Conservation (phyloP, 2,113 vertebrate species). For the Eolophus roseicapilla region DNA sequence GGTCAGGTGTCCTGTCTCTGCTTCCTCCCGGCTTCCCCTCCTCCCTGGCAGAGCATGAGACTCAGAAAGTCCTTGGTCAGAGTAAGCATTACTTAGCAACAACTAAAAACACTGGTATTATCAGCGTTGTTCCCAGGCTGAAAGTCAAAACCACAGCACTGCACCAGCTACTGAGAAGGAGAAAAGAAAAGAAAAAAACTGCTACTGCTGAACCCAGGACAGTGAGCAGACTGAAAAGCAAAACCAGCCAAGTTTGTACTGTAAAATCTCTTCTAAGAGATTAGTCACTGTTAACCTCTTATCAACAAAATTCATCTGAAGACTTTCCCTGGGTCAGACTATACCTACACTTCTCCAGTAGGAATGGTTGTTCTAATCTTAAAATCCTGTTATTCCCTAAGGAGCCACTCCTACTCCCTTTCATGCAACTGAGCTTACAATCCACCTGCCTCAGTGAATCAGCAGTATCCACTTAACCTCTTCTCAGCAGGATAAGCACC, state of each 20-base stretch:
- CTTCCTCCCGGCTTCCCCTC: too few species aligned
- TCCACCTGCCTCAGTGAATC: constrained; percentile 60
- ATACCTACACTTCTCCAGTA: not conserved
- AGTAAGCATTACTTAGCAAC: too few species aligned
- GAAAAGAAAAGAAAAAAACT: too few species aligned
- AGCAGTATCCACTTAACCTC: constrained; percentile 67
- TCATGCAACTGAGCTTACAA: not conserved
- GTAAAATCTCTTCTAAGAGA: not conserved
- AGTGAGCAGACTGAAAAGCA: not conserved
- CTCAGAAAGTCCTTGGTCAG: too few species aligned
- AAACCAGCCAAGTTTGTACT: not conserved
- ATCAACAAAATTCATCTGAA: not conserved
- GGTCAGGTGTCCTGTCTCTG: too few species aligned
- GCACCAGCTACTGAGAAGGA: too few species aligned
- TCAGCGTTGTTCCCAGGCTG: too few species aligned
- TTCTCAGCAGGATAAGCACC: constrained; percentile 60
- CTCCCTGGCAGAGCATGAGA: too few species aligned
- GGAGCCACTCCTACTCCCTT: constrained; percentile 26
- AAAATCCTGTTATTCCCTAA: not conserved
- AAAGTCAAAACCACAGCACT: too few species aligned
- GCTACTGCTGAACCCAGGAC: too few species aligned
- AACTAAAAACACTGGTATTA: too few species aligned
- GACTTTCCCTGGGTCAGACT: not conserved
- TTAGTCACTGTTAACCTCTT: constrained; percentile 4
- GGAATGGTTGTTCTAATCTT: not conserved